Conservation (phyloP, 1,140 invertebrate genomes). For the Drosophila pseudoobscura region DNA sequence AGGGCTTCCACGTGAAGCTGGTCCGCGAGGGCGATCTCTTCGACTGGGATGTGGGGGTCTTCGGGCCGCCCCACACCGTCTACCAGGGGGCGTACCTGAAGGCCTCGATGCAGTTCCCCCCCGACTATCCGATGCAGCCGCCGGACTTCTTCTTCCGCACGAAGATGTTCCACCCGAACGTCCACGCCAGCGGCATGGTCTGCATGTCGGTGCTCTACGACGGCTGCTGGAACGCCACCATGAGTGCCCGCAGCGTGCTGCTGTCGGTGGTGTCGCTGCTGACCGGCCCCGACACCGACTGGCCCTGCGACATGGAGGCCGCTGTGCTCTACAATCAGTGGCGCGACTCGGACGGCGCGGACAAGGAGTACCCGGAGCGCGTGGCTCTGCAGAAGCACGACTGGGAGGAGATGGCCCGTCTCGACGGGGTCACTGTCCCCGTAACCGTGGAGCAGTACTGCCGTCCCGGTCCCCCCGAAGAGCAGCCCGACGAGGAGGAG, state of each 20-base stretch:
- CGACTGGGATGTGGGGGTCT: conserved; percentile 99
- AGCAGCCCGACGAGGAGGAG: no score
- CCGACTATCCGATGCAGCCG: conserved; percentile 98
- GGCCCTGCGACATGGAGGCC: conserved; percentile 99
- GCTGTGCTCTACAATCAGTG: conserved; percentile 99
- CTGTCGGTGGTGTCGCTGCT: conserved; percentile 98
- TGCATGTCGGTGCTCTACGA: conserved; percentile 94
- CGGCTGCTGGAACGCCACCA: conserved; percentile 99
- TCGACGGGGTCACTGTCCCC: conserved; percentile 97
- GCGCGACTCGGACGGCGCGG: conserved; percentile 96
- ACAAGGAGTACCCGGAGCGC: conserved; percentile 99
- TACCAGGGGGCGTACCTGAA: conserved; percentile 99
- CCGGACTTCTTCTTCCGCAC: conserved; percentile 98
- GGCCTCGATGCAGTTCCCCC: conserved; percentile 98
- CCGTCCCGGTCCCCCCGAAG: conserved; percentile 62
- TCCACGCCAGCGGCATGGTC: conserved; percentile 99
- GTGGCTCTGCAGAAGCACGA: conserved; percentile 99
- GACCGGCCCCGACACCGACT: conserved; percentile 99
- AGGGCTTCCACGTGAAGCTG: conserved; percentile 98
- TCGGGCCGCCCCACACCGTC: conserved; percentile 98
- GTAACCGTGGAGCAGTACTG: conserved; percentile 99
- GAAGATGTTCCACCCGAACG: conserved; percentile 99
- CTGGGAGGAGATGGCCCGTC: conserved; percentile 94
- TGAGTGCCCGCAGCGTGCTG: conserved; percentile 98
- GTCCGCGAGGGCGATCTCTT: conserved; percentile 98